Evolutionary conservation across 2,797 vertebrate species (phyloP), one percentile per base, ranked within the genome.

Genomic region (Myotis findleyi): DNA sequence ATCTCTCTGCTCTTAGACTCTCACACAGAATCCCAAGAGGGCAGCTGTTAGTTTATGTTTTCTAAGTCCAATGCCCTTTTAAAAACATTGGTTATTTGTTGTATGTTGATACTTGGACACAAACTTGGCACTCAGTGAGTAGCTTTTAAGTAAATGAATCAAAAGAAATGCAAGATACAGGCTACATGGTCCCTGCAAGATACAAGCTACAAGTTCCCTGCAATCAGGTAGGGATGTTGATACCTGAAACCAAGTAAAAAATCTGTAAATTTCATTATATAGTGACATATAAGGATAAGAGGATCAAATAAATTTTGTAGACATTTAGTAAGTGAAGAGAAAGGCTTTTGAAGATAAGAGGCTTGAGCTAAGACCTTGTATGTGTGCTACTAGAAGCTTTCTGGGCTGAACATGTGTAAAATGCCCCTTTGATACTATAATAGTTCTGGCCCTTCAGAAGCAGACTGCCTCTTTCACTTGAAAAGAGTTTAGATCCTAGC

Each of bases 391-490:
- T 57, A 72, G 53, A 76, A 64, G 17, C 51, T 89, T 92, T 83
- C 27, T 88, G 49, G 49, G 20, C 30, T 72, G 66, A 82, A 71
- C 30, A 69, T 2, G 0, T 51, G 8, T 33, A 49, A 25, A 87
- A 30, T 72, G 47, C 18, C 49, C 23, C 44, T 93, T 85, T 90
- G 33, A 55, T 51, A 33, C n/a, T 83, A 5, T 72, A 75, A 47
- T 80, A 77, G 27, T 93, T 93, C 7, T 95, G 30, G 33, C 38
- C n/a, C 13, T 55, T 94, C 30, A 83, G 85, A 89, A 94, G 38
- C 51, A 84, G 36, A 71, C 9, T 83, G 11, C 23, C 64, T 94
- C 27, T 89, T 94, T 93, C 75, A n/a, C 59, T 72, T 95, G 95
- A 41, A 96, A 73, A 92, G 73, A 97, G 14, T 73, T 66, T 53